These are phyloP conservation scores for Melanotus villosus DNA, from an alignment of 2,888 invertebrate genomes.

Conservation along the genomic window DNA sequence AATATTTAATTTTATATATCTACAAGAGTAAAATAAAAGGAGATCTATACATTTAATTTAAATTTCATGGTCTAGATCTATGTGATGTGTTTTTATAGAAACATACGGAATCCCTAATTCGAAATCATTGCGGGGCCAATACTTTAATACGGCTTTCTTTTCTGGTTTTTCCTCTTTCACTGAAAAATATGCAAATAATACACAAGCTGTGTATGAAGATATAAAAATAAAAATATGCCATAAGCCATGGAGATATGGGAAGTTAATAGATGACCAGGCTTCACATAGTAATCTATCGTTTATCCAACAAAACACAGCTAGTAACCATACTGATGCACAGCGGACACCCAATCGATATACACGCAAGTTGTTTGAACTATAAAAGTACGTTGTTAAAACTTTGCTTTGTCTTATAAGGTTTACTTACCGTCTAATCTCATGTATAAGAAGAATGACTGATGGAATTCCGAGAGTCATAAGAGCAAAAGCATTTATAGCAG, in stretches of 20 bases:
- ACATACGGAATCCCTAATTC: constrained; percentile 85
- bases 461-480: constrained; percentile 83
- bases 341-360: constrained; percentile 81
- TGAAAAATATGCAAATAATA: constrained; percentile 85
- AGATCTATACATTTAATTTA: constrained; percentile 16
- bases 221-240: constrained; percentile 89
- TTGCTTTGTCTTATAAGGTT: too few species aligned
- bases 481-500: constrained; percentile 87
- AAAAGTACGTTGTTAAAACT: constrained; percentile 11
- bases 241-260: constrained; percentile 86
- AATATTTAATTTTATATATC: background rate
- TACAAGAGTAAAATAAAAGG: constrained; percentile 10
- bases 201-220: constrained; percentile 82
- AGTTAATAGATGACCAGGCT: constrained; percentile 82
- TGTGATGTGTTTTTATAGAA: constrained; percentile 69
- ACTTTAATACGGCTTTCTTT: constrained; percentile 77
- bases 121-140: constrained; percentile 85
- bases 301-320: constrained; percentile 84
- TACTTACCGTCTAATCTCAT: constrained; percentile 78
- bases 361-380: constrained; percentile 48
- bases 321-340: constrained; percentile 76
- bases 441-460: constrained; percentile 76
- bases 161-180: constrained; percentile 81
- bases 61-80: constrained; percentile 48
- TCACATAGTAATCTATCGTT: constrained; percentile 86